Percentiles rank a stretch among this genome's conserved stretches.
Evolutionary conservation across 1,140 invertebrate species (phyloP).

Genomic region (Delia radicum): DNA sequence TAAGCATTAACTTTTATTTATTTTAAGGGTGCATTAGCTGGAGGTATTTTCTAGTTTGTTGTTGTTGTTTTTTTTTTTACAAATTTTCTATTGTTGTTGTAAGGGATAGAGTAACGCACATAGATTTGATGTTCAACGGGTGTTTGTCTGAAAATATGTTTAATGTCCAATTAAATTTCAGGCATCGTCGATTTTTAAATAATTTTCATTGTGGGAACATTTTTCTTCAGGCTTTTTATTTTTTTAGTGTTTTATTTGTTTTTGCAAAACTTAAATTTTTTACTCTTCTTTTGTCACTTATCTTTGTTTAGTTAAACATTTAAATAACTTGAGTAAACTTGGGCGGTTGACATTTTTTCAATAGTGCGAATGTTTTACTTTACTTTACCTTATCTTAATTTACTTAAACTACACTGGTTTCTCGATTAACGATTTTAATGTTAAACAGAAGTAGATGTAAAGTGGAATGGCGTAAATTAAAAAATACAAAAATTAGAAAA

Average conservation of each 20-base stretch:
- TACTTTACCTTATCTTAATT: no score
- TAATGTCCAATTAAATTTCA: constrained; percentile 33
- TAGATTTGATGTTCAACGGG: neutral
- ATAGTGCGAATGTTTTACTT: no score
- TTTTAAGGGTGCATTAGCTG: constrained; percentile 13
- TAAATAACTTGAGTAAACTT: neutral
- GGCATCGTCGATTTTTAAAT: constrained; percentile 26
- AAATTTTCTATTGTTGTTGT: neutral
- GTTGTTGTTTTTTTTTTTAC: neutral
- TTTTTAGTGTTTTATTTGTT: neutral
- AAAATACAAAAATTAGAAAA: no score
- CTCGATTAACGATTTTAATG: no score
- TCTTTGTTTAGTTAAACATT: neutral
- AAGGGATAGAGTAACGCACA: no score
- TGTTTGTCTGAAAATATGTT: constrained; percentile 21
- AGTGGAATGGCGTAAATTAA: no score
- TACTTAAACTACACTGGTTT: no score
- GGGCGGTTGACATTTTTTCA: neutral
- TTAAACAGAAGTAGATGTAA: no score
- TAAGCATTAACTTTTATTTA: constrained; percentile 17
- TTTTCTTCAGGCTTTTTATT: neutral
- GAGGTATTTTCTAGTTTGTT: neutral
- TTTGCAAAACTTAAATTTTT: neutral
- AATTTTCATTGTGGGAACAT: neutral
- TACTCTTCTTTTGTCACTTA: neutral